phyloP scores from a whole-genome alignment of 2,888 invertebrate genomes.

The Calephelis perditalis region DNA sequence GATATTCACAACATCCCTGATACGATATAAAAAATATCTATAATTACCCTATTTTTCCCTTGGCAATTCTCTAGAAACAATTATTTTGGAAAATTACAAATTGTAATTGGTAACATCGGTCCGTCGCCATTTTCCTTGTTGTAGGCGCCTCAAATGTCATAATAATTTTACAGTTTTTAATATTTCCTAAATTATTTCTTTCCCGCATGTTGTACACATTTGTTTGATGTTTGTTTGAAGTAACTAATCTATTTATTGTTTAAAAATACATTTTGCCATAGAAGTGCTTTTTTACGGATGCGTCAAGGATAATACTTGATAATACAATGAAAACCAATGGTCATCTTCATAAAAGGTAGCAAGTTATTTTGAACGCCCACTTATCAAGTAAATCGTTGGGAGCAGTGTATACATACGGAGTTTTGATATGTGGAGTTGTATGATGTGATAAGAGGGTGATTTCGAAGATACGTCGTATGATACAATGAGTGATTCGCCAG shows the following conservation, averaged over 20 bases:
- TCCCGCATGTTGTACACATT: slow-evolving; percentile 48
- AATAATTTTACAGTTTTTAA: slow-evolving; percentile 70
- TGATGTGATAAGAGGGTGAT: slow-evolving; percentile 26
- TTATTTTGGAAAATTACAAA: too few species aligned
- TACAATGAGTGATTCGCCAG: slow-evolving; percentile 73
- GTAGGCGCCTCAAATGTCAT: slow-evolving; percentile 78
- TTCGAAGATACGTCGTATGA: slow-evolving; percentile 41
- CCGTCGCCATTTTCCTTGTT: slow-evolving; percentile 75
- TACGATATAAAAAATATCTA: too few species aligned
- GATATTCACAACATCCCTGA: too few species aligned
- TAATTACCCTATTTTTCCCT: too few species aligned
- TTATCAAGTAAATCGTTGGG: slow-evolving; percentile 36
- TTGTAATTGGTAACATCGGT: slow-evolving; percentile 19
- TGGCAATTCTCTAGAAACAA: too few species aligned
- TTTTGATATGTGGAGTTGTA: slow-evolving; percentile 35
- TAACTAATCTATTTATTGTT: neutral
- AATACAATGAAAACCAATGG: slow-evolving; percentile 59
- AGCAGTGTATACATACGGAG: slow-evolving; percentile 43
- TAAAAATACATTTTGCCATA: slow-evolving; percentile 33
- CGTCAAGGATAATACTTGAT: slow-evolving; percentile 69
- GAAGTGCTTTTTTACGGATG: slow-evolving; percentile 50
- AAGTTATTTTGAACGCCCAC: slow-evolving; percentile 54
- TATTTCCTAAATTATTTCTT: slow-evolving; percentile 44
- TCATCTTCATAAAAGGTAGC: slow-evolving; percentile 65
- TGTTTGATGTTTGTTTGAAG: neutral